A percentile compares a stretch with the other conserved stretches of the same genome.
phyloP scores from a whole-genome alignment of 1,140 invertebrate species.

The Globodera ellingtonae region DNA sequence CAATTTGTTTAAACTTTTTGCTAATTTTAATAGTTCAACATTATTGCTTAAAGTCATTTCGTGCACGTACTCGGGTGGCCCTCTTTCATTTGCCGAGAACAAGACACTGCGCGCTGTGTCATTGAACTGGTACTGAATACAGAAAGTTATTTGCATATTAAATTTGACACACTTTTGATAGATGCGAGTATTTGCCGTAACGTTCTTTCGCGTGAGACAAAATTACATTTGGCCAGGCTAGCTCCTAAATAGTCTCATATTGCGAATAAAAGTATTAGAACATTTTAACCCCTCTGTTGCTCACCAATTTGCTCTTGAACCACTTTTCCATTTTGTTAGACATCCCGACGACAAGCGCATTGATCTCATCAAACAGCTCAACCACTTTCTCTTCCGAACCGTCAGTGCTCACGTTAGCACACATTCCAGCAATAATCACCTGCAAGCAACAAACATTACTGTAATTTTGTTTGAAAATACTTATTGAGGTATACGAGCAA shows the following conservation, averaged over 20 bases:
- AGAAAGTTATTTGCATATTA: neutral
- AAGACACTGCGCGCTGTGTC: neutral
- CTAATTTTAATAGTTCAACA: too few relatives aligned
- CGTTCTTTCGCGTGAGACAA: neutral
- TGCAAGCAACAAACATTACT: neutral
- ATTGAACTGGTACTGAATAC: neutral
- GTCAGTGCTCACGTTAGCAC: neutral
- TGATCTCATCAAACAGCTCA: neutral
- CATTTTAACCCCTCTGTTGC: neutral
- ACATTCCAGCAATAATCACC: neutral
- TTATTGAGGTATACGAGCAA: neutral
- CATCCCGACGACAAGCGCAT: neutral
- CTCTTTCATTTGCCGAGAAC: neutral
- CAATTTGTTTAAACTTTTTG: too few relatives aligned
- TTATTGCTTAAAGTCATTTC: neutral
- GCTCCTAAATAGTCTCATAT: neutral
- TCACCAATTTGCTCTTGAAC: neutral
- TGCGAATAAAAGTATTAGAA: neutral
- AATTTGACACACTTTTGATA: neutral
- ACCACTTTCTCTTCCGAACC: neutral
- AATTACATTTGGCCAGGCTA: neutral
- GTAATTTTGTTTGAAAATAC: neutral
- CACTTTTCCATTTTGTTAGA: neutral
- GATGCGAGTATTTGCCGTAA: neutral
- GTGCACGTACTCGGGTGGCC: neutral